These are phyloP conservation scores for Morus bassanus DNA, from an alignment of 2,797 vertebrate species.

Conservation along the genomic window DNA sequence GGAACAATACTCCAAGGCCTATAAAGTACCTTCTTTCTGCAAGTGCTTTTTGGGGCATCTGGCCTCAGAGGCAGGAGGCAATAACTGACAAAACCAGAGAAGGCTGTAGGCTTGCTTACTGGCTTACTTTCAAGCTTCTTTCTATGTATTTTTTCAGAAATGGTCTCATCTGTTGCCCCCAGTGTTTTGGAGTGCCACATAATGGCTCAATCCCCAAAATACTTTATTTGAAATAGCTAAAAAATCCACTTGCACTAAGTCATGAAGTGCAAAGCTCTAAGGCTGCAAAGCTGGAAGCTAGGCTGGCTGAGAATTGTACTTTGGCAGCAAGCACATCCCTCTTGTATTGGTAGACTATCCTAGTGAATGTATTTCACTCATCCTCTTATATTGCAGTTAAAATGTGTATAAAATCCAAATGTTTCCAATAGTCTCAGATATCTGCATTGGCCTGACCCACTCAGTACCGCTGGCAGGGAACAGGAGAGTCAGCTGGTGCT, in stretches of 20 bases:
- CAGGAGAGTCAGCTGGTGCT: neutral
- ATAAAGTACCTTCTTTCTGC: neutral
- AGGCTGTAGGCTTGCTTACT: neutral
- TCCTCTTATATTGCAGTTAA: no score
- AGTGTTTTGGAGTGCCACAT: neutral
- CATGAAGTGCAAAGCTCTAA: neutral
- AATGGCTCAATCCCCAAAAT: neutral
- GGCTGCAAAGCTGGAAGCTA: neutral
- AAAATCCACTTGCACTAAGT: neutral
- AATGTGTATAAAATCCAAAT: neutral
- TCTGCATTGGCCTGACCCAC: neutral
- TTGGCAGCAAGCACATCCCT: neutral
- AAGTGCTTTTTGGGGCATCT: neutral
- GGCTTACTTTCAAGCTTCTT: neutral
- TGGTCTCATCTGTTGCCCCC: neutral
- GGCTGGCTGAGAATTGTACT: neutral
- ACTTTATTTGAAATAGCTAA: neutral
- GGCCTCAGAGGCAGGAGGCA: neutral
- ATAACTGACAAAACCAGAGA: neutral
- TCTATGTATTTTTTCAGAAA: neutral
- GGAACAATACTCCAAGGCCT: neutral
- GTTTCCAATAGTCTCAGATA: neutral
- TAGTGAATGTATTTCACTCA: neutral
- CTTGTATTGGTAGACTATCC: rapidly evolving
- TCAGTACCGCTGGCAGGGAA: neutral